Percentiles rank a stretch among this genome's conserved stretches.
phyloP scores from a whole-genome alignment of 2,888 invertebrate genomes.

The Cylindroiulus punctatus region DNA sequence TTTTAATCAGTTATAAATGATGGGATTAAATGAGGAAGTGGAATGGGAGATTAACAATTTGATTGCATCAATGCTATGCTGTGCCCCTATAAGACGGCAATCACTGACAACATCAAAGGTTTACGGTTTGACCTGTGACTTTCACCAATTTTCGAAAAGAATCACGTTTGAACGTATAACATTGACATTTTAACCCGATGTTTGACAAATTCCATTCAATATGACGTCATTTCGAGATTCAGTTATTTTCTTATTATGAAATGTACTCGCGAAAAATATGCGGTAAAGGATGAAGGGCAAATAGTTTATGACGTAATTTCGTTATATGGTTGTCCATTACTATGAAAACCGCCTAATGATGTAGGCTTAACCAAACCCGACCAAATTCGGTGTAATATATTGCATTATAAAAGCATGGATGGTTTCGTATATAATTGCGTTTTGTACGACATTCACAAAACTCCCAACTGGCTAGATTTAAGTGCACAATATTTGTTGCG shows the following conservation, averaged over 20 bases:
- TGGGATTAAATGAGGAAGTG: too few relatives aligned
- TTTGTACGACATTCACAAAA: background rate
- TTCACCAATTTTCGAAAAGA: too few relatives aligned
- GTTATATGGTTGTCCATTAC: background rate
- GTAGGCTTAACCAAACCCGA: background rate
- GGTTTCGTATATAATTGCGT: background rate
- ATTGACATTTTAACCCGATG: too few relatives aligned
- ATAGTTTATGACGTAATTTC: background rate
- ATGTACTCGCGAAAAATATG: too few relatives aligned
- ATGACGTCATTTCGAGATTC: too few relatives aligned
- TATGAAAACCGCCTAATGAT: background rate
- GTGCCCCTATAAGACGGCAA: background rate
- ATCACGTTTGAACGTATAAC: too few relatives aligned
- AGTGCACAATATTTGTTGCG: background rate
- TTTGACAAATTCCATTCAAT: too few relatives aligned
- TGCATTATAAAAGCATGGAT: background rate
- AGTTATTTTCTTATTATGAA: too few relatives aligned
- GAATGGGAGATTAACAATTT: too few relatives aligned
- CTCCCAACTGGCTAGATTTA: background rate
- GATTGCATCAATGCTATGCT: background rate
- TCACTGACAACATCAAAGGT: background rate
- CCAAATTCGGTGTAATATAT: background rate
- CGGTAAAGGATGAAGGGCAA: background rate
- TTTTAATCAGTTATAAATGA: too few relatives aligned
- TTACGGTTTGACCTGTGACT: background rate